A percentile compares a stretch with the other conserved stretches of the same genome.
Evolutionary conservation across 2,797 vertebrate genomes (phyloP).

Genomic region (Tokudaia tokunoshimensis): DNA sequence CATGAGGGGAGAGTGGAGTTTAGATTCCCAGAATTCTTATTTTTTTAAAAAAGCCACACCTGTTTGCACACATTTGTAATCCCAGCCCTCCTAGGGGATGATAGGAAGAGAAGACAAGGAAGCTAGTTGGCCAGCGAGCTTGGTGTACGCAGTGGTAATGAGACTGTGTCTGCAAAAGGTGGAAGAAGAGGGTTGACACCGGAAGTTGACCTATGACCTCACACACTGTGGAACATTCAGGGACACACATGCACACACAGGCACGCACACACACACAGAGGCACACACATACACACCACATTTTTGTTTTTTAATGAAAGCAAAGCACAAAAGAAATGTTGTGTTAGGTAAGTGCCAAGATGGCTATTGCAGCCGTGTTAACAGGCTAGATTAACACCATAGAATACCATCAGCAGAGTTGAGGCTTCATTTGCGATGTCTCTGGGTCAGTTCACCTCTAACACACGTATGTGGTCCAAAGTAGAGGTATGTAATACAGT

Average conservation of each 20-base stretch:
- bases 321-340: accelerated
- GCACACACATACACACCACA: not conserved
- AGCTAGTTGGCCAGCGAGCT: no score
- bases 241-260: not conserved
- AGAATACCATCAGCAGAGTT: accelerated
- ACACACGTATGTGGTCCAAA: accelerated
- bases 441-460: no score
- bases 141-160: not conserved
- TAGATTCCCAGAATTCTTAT: not conserved
- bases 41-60: not conserved
- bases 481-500: no score
- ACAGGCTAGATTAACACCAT: accelerated
- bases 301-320: not conserved
- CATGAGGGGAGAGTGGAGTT: not conserved
- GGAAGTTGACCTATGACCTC: not conserved
- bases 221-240: not conserved
- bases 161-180: not conserved
- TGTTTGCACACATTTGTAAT: not conserved
- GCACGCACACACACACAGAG: not conserved
- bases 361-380: accelerated
- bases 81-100: not conserved
- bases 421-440: accelerated
- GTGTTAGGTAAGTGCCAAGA: accelerated
- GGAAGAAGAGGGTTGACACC: not conserved
- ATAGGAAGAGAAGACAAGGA: not conserved